Conservation (phyloP, 2,888 invertebrate species). For the Eueremaeus valkanovi region DNA sequence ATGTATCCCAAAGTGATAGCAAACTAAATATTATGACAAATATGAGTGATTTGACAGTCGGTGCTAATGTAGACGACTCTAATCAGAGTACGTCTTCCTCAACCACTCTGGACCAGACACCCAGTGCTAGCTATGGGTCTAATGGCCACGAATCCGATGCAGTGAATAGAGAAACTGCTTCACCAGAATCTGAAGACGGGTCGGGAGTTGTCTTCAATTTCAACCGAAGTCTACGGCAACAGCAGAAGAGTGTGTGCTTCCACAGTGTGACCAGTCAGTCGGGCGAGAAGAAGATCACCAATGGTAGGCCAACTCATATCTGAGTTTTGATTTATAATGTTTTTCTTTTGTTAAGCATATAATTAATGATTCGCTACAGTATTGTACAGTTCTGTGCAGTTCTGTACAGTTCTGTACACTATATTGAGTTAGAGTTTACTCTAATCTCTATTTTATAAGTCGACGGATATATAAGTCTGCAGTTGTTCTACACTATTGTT, state of each 20-base stretch:
- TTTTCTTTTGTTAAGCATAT: neutral
- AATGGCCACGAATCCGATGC: conserved; percentile 8
- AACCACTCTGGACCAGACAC: neutral
- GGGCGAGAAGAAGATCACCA: conserved; percentile 57
- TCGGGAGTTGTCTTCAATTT: conserved; percentile 21
- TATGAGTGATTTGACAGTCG: neutral
- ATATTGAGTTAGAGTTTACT: too few relatives aligned
- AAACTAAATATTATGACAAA: neutral
- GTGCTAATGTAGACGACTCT: conserved; percentile 6
- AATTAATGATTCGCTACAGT: neutral
- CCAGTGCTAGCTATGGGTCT: neutral
- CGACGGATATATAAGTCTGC: too few relatives aligned
- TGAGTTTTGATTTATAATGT: neutral
- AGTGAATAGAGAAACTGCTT: neutral
- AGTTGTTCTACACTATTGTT: too few relatives aligned
- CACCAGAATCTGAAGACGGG: conserved; percentile 15
- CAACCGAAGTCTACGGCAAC: neutral
- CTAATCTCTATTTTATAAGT: too few relatives aligned
- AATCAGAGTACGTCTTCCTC: conserved; percentile 27
- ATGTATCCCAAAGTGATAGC: neutral
- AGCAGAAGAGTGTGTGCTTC: conserved; percentile 50
- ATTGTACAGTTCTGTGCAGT: too few relatives aligned
- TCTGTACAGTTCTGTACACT: too few relatives aligned
- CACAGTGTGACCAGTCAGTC: conserved; percentile 51
- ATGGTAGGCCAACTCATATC: conserved; percentile 53